Evolutionary conservation across 2,888 invertebrate genomes (phyloP).

Genomic region (Limnephilus lunatus): DNA sequence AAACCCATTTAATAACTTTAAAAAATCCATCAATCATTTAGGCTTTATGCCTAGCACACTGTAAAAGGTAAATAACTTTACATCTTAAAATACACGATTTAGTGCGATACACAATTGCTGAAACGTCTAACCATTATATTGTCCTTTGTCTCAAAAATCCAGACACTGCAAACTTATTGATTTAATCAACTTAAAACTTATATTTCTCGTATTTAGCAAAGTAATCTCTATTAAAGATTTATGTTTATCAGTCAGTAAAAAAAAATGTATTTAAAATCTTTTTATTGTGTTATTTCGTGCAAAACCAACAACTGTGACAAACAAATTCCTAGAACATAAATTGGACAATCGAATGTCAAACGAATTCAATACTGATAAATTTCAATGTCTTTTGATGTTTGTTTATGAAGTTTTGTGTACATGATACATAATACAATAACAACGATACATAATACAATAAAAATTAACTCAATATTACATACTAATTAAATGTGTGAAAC

Average conservation of each 20-base stretch:
- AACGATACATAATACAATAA: no score
- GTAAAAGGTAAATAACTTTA: background rate
- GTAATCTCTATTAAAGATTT: background rate
- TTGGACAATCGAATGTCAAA: background rate
- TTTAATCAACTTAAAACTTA: background rate
- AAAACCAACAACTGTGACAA: background rate
- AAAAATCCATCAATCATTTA: background rate
- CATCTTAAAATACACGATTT: background rate
- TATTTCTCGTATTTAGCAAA: background rate
- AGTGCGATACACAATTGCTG: background rate
- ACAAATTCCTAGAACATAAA: background rate
- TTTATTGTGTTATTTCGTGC: background rate
- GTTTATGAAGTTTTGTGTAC: background rate
- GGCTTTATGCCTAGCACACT: background rate
- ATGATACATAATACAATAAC: background rate
- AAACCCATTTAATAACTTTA: no score
- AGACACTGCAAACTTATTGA: background rate
- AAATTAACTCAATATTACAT: background rate
- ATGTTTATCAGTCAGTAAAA: background rate
- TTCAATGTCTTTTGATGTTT: background rate
- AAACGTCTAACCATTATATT: background rate
- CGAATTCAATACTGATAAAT: background rate
- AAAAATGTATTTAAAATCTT: background rate
- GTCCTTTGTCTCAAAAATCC: background rate
- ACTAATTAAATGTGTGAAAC: background rate